phyloP scores from a whole-genome alignment of 2,888 invertebrate genomes.

The Leptothorax acervorum region DNA sequence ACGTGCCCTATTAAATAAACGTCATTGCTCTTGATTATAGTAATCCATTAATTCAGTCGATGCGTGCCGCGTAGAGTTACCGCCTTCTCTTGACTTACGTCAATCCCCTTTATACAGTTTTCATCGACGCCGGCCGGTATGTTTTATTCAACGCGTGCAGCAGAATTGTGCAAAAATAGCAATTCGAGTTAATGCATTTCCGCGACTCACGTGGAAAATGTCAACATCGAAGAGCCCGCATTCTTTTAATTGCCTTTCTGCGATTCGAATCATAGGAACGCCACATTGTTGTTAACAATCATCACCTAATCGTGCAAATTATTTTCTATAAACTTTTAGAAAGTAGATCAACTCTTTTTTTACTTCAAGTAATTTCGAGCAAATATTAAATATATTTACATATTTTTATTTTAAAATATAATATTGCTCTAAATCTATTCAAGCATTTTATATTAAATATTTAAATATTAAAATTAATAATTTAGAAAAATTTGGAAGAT shows the following conservation, averaged over 20 bases:
- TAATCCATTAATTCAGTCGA: slow-evolving; percentile 58
- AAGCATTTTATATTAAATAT: neutral
- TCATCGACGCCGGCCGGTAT: slow-evolving; percentile 4
- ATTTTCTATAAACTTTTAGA: neutral
- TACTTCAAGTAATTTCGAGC: neutral
- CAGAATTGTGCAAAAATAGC: slow-evolving; percentile 48
- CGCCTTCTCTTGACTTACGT: slow-evolving; percentile 62
- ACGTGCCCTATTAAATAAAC: slow-evolving; percentile 24
- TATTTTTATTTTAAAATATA: neutral
- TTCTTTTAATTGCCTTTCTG: neutral
- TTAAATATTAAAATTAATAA: neutral
- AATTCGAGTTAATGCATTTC: slow-evolving; percentile 36
- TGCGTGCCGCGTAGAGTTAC: slow-evolving; percentile 27
- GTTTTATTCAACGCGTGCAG: slow-evolving; percentile 30
- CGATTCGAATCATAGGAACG: neutral
- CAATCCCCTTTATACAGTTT: slow-evolving; percentile 55
- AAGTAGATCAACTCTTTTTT: neutral
- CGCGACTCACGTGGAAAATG: slow-evolving; percentile 27
- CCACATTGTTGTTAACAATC: neutral
- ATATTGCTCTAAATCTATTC: neutral
- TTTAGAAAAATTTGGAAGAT: slow-evolving; percentile 4
- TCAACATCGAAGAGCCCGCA: slow-evolving; percentile 2
- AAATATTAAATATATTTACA: neutral
- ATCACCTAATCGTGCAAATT: neutral
- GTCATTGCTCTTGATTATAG: slow-evolving; percentile 56